Evolutionary conservation across 2,797 vertebrate species (phyloP).

Genomic region (Centroberyx gerrardi): DNA sequence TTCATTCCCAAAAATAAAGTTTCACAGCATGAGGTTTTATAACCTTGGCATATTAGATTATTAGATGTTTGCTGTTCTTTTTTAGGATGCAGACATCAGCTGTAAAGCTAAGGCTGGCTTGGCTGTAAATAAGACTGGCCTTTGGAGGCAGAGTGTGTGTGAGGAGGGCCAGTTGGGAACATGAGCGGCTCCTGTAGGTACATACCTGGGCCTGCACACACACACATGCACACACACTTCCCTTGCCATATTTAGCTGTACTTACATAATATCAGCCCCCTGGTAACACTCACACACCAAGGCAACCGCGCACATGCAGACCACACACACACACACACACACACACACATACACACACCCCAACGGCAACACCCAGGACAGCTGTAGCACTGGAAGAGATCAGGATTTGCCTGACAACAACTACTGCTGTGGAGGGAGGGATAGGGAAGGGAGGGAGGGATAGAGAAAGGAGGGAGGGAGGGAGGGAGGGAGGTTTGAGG

Average conservation of each 20-base stretch:
- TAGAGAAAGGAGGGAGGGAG: not conserved
- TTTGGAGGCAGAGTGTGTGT: no score
- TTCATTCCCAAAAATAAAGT: no score
- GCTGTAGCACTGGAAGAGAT: conserved; percentile 27
- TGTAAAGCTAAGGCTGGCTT: no score
- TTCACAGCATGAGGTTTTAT: no score
- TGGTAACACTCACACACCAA: not conserved
- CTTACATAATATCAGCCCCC: no score
- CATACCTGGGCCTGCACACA: not conserved
- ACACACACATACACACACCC: conserved; percentile 18
- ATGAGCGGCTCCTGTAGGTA: no score
- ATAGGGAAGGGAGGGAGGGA: not conserved
- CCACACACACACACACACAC: conserved; percentile 18
- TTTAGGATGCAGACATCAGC: no score
- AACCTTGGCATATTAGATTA: no score
- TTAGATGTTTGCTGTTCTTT: no score
- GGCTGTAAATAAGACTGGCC: no score
- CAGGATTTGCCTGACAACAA: conserved; percentile 32
- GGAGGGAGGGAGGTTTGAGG: conserved; percentile 22
- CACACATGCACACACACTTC: not conserved
- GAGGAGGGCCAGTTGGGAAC: no score
- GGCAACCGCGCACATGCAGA: not conserved
- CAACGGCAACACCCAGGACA: not conserved
- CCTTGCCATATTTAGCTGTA: no score
- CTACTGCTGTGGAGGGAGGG: conserved; percentile 29